Percentiles rank a stretch among this genome's conserved stretches.
Conservation (phyloP, 2,888 invertebrate species). For the Thecophora atra region DNA sequence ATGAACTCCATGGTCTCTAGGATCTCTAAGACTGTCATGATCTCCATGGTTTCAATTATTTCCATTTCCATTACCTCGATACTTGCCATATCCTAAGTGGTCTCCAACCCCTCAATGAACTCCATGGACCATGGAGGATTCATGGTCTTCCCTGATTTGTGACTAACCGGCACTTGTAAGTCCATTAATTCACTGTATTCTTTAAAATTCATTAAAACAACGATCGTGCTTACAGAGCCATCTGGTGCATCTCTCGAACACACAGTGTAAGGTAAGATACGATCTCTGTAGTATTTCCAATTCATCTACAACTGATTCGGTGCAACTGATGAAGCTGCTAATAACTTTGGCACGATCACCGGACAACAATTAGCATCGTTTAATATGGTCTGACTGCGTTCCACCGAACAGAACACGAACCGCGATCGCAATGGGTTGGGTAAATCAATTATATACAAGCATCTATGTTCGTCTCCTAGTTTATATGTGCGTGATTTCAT, state of each 20-base stretch:
- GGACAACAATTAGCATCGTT: constrained; percentile 33
- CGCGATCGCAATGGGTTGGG: not conserved
- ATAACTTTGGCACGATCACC: constrained; percentile 30
- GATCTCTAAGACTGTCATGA: too few species aligned
- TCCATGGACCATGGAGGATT: too few species aligned
- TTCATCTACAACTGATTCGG: not conserved
- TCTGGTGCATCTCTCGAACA: not conserved
- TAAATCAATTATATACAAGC: constrained; percentile 29
- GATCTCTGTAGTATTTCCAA: not conserved
- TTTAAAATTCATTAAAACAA: not conserved
- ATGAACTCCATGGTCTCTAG: too few species aligned
- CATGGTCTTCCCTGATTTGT: too few species aligned
- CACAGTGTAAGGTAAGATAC: not conserved
- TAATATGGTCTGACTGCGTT: constrained; percentile 24
- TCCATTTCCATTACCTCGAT: too few species aligned
- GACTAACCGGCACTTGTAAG: too few species aligned
- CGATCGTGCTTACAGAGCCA: too few species aligned
- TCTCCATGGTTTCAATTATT: too few species aligned
- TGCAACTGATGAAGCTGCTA: constrained; percentile 25
- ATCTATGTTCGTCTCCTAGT: not conserved
- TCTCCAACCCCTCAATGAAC: too few species aligned
- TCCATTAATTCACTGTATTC: not conserved
- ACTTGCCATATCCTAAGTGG: too few species aligned
- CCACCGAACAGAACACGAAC: not conserved
- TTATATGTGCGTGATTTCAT: not conserved